A percentile compares a stretch with the other conserved stretches of the same genome.
Evolutionary conservation across 1,140 invertebrate genomes (phyloP).

Genomic region (Apis mellifera): DNA sequence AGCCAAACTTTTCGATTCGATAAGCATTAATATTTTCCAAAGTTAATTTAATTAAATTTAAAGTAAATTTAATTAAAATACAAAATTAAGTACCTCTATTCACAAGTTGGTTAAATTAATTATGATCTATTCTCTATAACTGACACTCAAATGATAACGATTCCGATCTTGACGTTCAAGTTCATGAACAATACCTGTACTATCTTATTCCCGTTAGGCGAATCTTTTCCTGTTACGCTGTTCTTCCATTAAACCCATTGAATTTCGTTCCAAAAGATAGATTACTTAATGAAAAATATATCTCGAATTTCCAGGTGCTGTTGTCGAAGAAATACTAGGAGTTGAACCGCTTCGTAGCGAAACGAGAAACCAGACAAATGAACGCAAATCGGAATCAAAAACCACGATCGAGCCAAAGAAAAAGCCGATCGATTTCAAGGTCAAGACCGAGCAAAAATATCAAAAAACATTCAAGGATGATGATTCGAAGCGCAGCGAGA

Average conservation of each 20-base stretch:
- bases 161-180: neutral
- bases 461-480: conserved; percentile 68
- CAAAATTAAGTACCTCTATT: too few relatives aligned
- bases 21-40: neutral
- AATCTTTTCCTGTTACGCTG: conserved; percentile 9
- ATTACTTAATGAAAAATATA: neutral
- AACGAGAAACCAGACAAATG: conserved; percentile 38
- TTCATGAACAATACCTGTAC: neutral
- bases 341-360: conserved; percentile 63
- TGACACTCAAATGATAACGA: neutral
- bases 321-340: conserved; percentile 54
- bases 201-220: conserved; percentile 22
- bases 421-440: conserved; percentile 70
- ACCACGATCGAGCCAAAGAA: conserved; percentile 70
- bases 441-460: conserved; percentile 73
- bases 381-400: conserved; percentile 66
- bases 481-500: conserved; percentile 25
- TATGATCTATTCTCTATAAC: neutral
- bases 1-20: neutral
- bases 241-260: neutral
- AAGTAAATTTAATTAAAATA: too few relatives aligned
- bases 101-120: neutral
- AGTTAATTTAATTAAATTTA: too few relatives aligned
- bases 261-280: too few relatives aligned
- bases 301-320: conserved; percentile 41